Percentiles rank a stretch among this genome's conserved stretches.
Evolutionary conservation across 2,888 invertebrate genomes (phyloP).

Genomic region (Noctua janthina): DNA sequence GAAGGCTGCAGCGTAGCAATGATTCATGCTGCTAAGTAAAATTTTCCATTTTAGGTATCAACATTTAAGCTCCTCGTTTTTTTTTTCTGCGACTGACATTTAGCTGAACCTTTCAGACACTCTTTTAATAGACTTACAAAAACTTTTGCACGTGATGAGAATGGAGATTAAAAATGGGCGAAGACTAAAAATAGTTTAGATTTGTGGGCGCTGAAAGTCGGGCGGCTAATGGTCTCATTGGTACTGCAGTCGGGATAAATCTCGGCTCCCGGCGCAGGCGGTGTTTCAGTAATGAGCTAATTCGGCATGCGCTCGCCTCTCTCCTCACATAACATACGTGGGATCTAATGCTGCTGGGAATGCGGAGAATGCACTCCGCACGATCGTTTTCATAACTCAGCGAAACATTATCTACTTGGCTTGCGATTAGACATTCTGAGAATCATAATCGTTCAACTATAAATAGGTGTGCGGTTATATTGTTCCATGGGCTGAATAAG

Average conservation of each 20-base stretch:
- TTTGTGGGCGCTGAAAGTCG: constrained; percentile 73
- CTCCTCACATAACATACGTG: constrained; percentile 66
- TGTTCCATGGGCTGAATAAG: constrained; percentile 8
- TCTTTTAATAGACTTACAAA: not conserved
- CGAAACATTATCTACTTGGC: constrained; percentile 56
- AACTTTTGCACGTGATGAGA: constrained; percentile 17
- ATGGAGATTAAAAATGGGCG: constrained; percentile 25
- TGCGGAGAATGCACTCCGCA: constrained; percentile 73
- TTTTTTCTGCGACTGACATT: constrained; percentile 16
- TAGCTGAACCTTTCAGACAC: constrained; percentile 6
- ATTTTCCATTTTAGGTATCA: constrained; percentile 11
- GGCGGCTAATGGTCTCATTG: constrained; percentile 79
- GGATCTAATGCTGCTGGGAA: constrained; percentile 70
- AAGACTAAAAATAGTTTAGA: constrained; percentile 48
- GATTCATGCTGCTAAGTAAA: not conserved
- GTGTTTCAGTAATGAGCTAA: constrained; percentile 83
- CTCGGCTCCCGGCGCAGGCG: constrained; percentile 72
- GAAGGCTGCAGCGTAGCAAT: constrained; percentile 6
- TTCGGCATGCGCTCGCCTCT: constrained; percentile 78
- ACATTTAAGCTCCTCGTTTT: not conserved
- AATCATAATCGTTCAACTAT: constrained; percentile 47
- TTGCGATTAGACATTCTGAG: constrained; percentile 54
- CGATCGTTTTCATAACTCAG: constrained; percentile 55
- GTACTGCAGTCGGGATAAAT: constrained; percentile 80
- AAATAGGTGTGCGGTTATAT: constrained; percentile 17